A percentile compares a stretch with the other conserved stretches of the same genome.
Evolutionary conservation across 2,888 invertebrate genomes (phyloP).

Genomic region (Watsonalla cultraria): DNA sequence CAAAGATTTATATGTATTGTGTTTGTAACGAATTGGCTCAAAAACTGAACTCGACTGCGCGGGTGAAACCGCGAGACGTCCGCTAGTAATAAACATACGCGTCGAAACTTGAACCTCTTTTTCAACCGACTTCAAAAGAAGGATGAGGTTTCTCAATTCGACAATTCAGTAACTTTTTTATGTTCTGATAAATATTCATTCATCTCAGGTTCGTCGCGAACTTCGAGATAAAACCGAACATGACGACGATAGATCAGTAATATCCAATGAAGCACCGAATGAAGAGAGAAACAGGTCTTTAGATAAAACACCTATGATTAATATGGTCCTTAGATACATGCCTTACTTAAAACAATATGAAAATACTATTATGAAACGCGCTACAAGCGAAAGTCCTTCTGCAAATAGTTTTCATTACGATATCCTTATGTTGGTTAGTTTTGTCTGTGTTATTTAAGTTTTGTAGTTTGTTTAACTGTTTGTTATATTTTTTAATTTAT

Average conservation of each 20-base stretch:
- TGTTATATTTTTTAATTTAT: conserved; percentile 2
- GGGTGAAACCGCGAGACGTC: too few relatives aligned
- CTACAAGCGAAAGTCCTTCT: conserved; percentile 6
- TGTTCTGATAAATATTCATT: too few relatives aligned
- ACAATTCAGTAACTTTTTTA: too few relatives aligned
- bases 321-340: conserved; percentile 53
- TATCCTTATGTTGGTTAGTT: conserved; percentile 14
- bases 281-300: conserved; percentile 24
- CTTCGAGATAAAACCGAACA: background rate
- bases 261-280: background rate
- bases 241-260: conserved; percentile 1
- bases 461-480: background rate
- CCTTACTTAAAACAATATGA: conserved; percentile 56
- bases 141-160: too few relatives aligned
- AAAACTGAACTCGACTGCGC: too few relatives aligned
- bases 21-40: too few relatives aligned
- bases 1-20: too few relatives aligned
- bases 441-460: background rate
- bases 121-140: too few relatives aligned
- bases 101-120: too few relatives aligned
- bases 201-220: conserved; percentile 31
- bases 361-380: conserved; percentile 23
- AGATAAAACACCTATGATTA: conserved; percentile 42
- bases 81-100: too few relatives aligned
- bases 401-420: conserved; percentile 14